These are phyloP conservation scores for Magallana angulata DNA, from an alignment of 1,140 invertebrate genomes.

Conservation along the genomic window DNA sequence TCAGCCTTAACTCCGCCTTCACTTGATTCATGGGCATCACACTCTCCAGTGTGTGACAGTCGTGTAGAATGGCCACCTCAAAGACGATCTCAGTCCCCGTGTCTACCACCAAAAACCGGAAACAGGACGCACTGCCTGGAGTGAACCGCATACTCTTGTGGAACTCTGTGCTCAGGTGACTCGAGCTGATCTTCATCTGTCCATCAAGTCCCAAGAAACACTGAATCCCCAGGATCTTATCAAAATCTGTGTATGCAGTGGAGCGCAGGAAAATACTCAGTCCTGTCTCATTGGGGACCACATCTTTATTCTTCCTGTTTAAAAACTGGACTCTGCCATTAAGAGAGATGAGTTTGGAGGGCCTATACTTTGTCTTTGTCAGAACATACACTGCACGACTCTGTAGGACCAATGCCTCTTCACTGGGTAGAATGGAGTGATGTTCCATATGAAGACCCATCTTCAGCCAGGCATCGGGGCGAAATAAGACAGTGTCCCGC, in stretches of 20 bases:
- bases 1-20: slow-evolving; percentile 63
- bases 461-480: slow-evolving; percentile 73
- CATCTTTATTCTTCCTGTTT: slow-evolving; percentile 64
- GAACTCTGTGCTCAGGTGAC: slow-evolving; percentile 60
- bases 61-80: slow-evolving; percentile 67
- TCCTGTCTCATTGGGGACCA: slow-evolving; percentile 66
- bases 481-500: slow-evolving; percentile 70
- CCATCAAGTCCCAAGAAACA: slow-evolving; percentile 74
- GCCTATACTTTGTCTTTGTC: slow-evolving; percentile 68
- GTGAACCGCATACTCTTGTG: slow-evolving; percentile 66
- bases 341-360: slow-evolving; percentile 61
- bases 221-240: slow-evolving; percentile 72
- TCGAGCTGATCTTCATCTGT: slow-evolving; percentile 67
- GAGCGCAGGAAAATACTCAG: slow-evolving; percentile 72
- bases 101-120: slow-evolving; percentile 71
- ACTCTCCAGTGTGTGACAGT: slow-evolving; percentile 72
- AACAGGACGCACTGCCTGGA: slow-evolving; percentile 69
- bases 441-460: slow-evolving; percentile 75
- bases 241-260: slow-evolving; percentile 69
- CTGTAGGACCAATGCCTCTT: slow-evolving; percentile 71
- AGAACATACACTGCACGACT: slow-evolving; percentile 71
- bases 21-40: slow-evolving; percentile 58
- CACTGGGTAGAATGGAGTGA: slow-evolving; percentile 73
- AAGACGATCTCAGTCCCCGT: slow-evolving; percentile 64
- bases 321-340: slow-evolving; percentile 72